Evolutionary conservation across 1,140 invertebrate species (phyloP).

Genomic region (Tetragonula clypearis): DNA sequence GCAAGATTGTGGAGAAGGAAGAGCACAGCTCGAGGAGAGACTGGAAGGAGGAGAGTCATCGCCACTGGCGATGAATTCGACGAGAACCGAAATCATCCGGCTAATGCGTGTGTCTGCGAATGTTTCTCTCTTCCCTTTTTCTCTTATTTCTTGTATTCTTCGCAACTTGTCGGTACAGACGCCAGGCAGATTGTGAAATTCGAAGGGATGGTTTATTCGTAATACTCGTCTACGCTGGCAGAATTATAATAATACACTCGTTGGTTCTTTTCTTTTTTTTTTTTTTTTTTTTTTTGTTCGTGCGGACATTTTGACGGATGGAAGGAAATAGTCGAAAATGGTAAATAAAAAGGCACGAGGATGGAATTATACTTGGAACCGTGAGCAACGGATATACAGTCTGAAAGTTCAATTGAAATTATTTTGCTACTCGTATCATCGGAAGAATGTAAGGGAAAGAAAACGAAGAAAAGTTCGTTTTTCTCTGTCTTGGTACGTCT

Average conservation of each 20-base stretch:
- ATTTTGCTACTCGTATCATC: not conserved
- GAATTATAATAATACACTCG: too few species aligned
- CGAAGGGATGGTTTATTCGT: too few species aligned
- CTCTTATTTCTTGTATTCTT: not conserved
- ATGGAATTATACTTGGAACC: too few species aligned
- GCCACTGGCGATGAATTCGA: conserved; percentile 33
- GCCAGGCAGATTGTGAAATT: not conserved
- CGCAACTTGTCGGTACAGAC: not conserved
- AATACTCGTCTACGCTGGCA: too few species aligned
- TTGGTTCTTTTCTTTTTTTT: too few species aligned
- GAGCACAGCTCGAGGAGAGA: not conserved
- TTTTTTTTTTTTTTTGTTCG: too few species aligned
- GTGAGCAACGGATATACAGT: too few species aligned
- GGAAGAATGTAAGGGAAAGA: not conserved
- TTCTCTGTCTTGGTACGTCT: not conserved
- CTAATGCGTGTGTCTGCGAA: not conserved
- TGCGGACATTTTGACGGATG: too few species aligned
- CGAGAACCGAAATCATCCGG: conserved; percentile 19
- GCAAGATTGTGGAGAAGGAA: not conserved
- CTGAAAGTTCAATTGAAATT: not conserved
- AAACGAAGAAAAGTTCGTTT: not conserved
- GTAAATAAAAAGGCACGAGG: too few species aligned
- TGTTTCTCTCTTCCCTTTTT: not conserved
- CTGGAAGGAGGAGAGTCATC: conserved; percentile 5
- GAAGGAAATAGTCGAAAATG: too few species aligned